Conservation (phyloP, 2,888 invertebrate species). For the Drosophila multiciliata region DNA sequence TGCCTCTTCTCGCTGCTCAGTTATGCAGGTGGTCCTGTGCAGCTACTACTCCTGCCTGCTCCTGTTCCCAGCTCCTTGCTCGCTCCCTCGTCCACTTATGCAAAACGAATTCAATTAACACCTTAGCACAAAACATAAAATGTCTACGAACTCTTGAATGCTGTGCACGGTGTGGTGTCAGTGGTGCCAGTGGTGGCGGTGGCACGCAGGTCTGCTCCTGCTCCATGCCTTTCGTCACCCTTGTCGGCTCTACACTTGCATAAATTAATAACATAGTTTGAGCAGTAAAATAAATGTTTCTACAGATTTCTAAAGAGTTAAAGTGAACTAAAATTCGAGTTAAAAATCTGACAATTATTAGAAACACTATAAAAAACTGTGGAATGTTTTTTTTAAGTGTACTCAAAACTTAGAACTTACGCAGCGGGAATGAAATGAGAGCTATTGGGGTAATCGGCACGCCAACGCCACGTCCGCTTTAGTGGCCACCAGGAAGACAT, state of each 20-base stretch:
- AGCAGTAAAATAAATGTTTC: neutral
- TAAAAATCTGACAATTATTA: neutral
- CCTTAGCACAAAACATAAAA: slow-evolving; percentile 74
- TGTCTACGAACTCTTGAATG: slow-evolving; percentile 47
- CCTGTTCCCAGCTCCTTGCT: slow-evolving; percentile 1
- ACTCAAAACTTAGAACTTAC: slow-evolving; percentile 16
- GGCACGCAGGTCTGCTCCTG: slow-evolving; percentile 60
- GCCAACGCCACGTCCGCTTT: slow-evolving; percentile 54
- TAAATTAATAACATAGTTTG: neutral
- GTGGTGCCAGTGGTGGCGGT: slow-evolving; percentile 5
- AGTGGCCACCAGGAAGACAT: slow-evolving; percentile 47
- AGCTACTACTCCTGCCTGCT: slow-evolving; percentile 4
- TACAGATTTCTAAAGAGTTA: neutral
- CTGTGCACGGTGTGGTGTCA: slow-evolving; percentile 19
- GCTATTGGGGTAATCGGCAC: slow-evolving; percentile 67
- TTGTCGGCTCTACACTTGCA: slow-evolving; percentile 34
- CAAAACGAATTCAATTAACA: slow-evolving; percentile 85
- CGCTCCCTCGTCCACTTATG: slow-evolving; percentile 74
- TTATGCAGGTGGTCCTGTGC: slow-evolving; percentile 69
- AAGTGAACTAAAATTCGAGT: too few species aligned
- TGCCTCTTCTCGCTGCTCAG: slow-evolving; percentile 7
- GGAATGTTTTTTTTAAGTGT: neutral
- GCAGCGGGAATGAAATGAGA: slow-evolving; percentile 57
- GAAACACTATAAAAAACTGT: neutral
- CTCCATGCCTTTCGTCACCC: slow-evolving; percentile 59